Percentiles rank a stretch among this genome's conserved stretches.
Conservation (phyloP, 2,113 vertebrate species). For the Boulengerochromis microlepis region DNA sequence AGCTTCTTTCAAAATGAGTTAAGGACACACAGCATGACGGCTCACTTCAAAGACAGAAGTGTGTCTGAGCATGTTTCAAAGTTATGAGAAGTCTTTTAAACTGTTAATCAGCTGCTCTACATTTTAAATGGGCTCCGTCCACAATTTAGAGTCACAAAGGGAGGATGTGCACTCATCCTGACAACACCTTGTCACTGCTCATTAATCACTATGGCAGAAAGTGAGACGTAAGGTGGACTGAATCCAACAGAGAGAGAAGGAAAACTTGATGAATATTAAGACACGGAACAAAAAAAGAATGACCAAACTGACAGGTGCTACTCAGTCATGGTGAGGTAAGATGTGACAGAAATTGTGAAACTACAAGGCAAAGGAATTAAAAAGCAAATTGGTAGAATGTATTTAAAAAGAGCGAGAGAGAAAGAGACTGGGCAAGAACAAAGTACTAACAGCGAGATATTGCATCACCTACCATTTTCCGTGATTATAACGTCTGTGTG, state of each 20-base stretch:
- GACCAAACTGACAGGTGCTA: not conserved
- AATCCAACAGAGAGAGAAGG: not conserved
- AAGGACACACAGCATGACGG: not conserved
- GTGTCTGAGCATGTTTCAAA: not conserved
- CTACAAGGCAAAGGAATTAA: not conserved
- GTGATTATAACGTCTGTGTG: slow-evolving; percentile 95
- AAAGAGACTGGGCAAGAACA: not conserved
- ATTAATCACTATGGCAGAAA: slow-evolving; percentile 6
- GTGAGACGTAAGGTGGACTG: not conserved
- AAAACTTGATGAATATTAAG: not conserved
- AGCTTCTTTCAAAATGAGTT: not conserved
- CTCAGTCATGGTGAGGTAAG: not conserved
- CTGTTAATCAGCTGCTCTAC: slow-evolving; percentile 12
- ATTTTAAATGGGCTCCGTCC: slow-evolving; percentile 21
- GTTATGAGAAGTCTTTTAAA: slow-evolving; percentile 8
- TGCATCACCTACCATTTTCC: slow-evolving; percentile 81
- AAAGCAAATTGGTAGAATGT: not conserved
- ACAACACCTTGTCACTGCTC: slow-evolving; percentile 1
- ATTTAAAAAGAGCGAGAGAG: not conserved
- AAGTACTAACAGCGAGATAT: not conserved
- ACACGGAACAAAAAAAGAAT: not conserved
- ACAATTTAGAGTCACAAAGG: slow-evolving; percentile 12
- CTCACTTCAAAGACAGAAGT: not conserved
- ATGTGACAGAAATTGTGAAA: not conserved
- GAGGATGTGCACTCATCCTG: slow-evolving; percentile 24